Conservation (phyloP, 2,888 invertebrate genomes). For the Tethea ocularis region DNA sequence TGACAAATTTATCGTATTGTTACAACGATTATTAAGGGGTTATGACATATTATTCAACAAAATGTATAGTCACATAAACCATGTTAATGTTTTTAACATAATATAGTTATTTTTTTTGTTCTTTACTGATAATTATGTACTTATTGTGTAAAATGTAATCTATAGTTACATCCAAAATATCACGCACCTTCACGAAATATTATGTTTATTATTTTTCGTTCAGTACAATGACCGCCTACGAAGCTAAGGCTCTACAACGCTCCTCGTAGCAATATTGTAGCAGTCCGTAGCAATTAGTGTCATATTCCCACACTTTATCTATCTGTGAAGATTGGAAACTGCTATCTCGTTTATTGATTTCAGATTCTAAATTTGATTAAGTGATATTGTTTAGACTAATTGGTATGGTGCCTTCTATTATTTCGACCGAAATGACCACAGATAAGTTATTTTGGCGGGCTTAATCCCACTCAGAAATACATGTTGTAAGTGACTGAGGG, state of each 20-base stretch:
- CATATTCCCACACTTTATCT: constrained; percentile 54
- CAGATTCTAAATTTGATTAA: neutral
- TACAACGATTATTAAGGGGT: constrained; percentile 48
- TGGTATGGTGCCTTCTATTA: too few relatives aligned
- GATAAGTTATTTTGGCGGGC: too few relatives aligned
- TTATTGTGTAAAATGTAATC: too few relatives aligned
- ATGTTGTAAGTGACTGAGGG: too few relatives aligned
- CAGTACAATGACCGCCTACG: constrained; percentile 40
- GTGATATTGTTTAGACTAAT: too few relatives aligned
- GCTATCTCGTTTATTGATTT: constrained; percentile 8
- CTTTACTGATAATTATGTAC: neutral
- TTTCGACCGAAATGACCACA: too few relatives aligned
- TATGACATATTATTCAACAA: constrained; percentile 30
- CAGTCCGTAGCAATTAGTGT: constrained; percentile 61
- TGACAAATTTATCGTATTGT: constrained; percentile 46
- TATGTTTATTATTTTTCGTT: neutral
- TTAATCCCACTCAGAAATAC: too few relatives aligned
- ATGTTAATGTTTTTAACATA: too few relatives aligned
- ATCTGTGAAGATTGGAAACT: constrained; percentile 27
- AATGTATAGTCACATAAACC: too few relatives aligned
- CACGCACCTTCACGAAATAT: too few relatives aligned
- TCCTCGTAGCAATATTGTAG: constrained; percentile 51
- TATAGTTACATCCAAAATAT: too few relatives aligned
- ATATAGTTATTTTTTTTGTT: too few relatives aligned
- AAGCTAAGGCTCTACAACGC: constrained; percentile 27